Conservation (phyloP, 2,888 invertebrate genomes). For the Thera obeliscata region DNA sequence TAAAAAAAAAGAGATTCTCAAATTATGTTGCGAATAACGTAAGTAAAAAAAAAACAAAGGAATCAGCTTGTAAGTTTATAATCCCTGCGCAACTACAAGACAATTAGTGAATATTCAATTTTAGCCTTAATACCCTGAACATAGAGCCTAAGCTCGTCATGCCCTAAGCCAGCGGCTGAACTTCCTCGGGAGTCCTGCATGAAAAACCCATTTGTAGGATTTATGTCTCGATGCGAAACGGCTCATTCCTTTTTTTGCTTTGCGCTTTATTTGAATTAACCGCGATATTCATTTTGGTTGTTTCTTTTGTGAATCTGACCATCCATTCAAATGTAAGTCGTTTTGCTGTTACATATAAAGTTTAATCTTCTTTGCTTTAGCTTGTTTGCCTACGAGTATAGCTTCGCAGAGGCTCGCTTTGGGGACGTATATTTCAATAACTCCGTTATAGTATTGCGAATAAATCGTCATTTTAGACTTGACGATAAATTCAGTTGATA, state of each 20-base stretch:
- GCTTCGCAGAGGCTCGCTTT: constrained; percentile 65
- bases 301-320: constrained; percentile 51
- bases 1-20: too few species aligned
- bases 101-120: constrained; percentile 11
- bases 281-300: constrained; percentile 68
- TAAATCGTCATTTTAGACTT: constrained; percentile 79
- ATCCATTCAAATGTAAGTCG: constrained; percentile 50
- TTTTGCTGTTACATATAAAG: constrained; percentile 53
- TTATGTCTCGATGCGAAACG: constrained; percentile 73
- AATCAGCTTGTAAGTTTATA: too few species aligned
- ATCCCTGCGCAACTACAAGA: too few species aligned
- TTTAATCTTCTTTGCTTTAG: constrained; percentile 51
- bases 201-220: constrained; percentile 73
- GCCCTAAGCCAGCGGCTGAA: constrained; percentile 14
- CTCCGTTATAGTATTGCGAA: constrained; percentile 70
- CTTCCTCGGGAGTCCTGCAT: constrained; percentile 47
- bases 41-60: too few species aligned
- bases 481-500: constrained; percentile 72
- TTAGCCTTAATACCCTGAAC: not conserved
- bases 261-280: constrained; percentile 71
- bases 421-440: constrained; percentile 82
- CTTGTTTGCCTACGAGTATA: constrained; percentile 26
- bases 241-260: constrained; percentile 72
- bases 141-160: constrained; percentile 17
- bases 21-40: too few species aligned